A percentile compares a stretch with the other conserved stretches of the same genome.
phyloP scores from a whole-genome alignment of 1,140 invertebrate genomes.

The Pemphigus obesinymphae region DNA sequence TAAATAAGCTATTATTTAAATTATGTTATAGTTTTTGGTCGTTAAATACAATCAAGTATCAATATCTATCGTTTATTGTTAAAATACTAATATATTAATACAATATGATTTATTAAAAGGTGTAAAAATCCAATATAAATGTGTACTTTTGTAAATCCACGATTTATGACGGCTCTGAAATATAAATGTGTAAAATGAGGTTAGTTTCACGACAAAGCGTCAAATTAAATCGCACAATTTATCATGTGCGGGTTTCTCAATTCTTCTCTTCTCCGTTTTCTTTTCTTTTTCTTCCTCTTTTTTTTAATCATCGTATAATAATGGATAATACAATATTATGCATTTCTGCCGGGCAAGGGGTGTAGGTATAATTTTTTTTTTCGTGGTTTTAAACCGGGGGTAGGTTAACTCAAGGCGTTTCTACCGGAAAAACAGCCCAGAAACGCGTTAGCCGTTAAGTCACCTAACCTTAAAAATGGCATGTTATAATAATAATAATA shows the following conservation, averaged over 20 bases:
- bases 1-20: neutral
- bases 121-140: neutral
- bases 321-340: neutral
- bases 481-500: neutral
- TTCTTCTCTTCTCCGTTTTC: neutral
- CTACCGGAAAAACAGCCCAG: slow-evolving; percentile 3
- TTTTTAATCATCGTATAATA: neutral
- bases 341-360: neutral
- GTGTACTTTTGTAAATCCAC: neutral
- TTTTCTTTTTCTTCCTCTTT: neutral
- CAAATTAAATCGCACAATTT: neutral
- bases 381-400: no score
- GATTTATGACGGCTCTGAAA: neutral
- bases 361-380: neutral
- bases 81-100: neutral
- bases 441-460: slow-evolving; percentile 23
- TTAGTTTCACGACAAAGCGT: neutral
- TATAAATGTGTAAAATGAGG: neutral
- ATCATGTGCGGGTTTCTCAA: neutral
- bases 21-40: neutral
- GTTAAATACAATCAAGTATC: no score
- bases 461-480: slow-evolving; percentile 1
- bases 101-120: neutral
- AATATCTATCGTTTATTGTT: no score
- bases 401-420: no score